Evolutionary conservation across 2,113 vertebrate genomes (phyloP).

Genomic region (Peromyscus californicus): DNA sequence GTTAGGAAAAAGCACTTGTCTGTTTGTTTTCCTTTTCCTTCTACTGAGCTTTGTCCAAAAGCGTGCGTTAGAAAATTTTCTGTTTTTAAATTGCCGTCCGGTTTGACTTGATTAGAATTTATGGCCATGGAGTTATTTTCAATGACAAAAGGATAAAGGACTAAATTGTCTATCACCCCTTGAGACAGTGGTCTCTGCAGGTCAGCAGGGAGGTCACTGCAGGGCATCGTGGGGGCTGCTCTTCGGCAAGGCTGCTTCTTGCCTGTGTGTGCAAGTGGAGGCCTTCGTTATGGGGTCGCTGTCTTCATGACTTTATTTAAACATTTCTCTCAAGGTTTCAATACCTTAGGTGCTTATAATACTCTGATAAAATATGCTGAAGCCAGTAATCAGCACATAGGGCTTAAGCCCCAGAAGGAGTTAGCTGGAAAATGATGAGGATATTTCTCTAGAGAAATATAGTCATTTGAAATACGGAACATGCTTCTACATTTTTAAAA

Average conservation of each 20-base stretch:
- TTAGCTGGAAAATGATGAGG: constrained; percentile 46
- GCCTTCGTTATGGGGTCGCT: constrained; percentile 60
- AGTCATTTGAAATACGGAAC: constrained; percentile 47
- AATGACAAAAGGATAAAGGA: constrained; percentile 81
- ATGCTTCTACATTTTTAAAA: constrained; percentile 34
- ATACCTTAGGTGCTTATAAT: constrained; percentile 59
- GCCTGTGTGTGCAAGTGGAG: constrained; percentile 8
- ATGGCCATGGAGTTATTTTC: constrained; percentile 77
- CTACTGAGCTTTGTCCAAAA: constrained; percentile 68
- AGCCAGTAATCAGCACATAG: constrained; percentile 10
- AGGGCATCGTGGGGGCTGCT: constrained; percentile 72
- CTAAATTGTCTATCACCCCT: constrained; percentile 86
- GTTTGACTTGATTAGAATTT: constrained; percentile 84
- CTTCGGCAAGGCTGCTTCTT: background rate
- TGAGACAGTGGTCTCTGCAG: constrained; percentile 84
- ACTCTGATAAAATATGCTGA: constrained; percentile 63
- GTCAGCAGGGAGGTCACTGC: constrained; percentile 82
- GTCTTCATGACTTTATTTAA: constrained; percentile 80
- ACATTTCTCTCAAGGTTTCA: constrained; percentile 64
- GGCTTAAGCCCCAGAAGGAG: constrained; percentile 53
- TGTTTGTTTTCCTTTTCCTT: constrained; percentile 54
- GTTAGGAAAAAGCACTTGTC: background rate
- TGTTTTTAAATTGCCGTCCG: constrained; percentile 60
- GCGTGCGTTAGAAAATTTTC: background rate
- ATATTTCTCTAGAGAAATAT: constrained; percentile 66